A percentile compares a stretch with the other conserved stretches of the same genome.
phyloP scores from a whole-genome alignment of 1,140 invertebrate genomes.

The Bombus superbus region DNA sequence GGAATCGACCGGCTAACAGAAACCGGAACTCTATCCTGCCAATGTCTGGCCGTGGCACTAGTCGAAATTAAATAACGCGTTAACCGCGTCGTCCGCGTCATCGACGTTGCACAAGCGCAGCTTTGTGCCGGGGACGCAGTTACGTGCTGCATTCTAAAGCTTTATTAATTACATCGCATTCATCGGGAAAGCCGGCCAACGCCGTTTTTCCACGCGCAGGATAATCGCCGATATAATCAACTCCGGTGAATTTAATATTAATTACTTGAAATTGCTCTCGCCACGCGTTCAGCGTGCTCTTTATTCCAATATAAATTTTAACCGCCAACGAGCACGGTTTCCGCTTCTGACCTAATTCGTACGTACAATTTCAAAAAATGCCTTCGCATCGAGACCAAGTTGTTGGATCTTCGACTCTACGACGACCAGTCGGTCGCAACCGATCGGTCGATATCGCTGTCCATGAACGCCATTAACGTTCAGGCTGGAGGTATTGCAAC shows the following conservation, averaged over 20 bases:
- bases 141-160: not conserved
- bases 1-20: not conserved
- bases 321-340: not conserved
- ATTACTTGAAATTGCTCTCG: not conserved
- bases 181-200: not conserved
- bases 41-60: not conserved
- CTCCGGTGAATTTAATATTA: not conserved
- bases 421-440: no score
- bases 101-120: not conserved
- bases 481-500: no score
- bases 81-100: not conserved
- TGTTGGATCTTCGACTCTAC: no score
- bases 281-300: not conserved
- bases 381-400: fast-evolving
- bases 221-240: not conserved
- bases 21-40: no score
- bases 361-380: not conserved
- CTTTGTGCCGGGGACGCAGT: not conserved
- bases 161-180: slow-evolving; percentile 24
- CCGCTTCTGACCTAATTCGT: not conserved
- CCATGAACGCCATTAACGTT: no score
- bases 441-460: no score
- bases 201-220: not conserved
- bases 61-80: not conserved
- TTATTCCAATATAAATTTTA: no score